phyloP scores from a whole-genome alignment of 2,888 invertebrate species.

The Parnassius mnemosyne region DNA sequence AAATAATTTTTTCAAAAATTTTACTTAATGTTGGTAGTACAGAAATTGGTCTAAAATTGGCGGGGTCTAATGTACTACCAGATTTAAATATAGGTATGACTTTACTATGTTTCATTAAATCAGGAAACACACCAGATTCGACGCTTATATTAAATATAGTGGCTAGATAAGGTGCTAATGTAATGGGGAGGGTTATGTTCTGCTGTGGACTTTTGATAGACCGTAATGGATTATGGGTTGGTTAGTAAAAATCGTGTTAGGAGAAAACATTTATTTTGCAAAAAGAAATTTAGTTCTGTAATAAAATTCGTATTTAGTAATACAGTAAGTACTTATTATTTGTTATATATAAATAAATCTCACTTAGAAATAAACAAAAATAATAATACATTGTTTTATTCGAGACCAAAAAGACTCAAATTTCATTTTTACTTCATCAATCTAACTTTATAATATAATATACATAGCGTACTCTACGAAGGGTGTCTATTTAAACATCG shows the following conservation, averaged over 20 bases:
- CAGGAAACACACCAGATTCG: too few relatives aligned
- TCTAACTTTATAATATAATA: slow-evolving; percentile 51
- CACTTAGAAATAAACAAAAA: slow-evolving; percentile 74
- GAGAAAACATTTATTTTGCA: slow-evolving; percentile 77
- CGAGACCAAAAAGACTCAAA: slow-evolving; percentile 74
- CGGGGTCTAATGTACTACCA: too few relatives aligned
- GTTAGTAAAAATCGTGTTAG: slow-evolving; percentile 37
- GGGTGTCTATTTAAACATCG: slow-evolving; percentile 34
- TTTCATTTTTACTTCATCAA: slow-evolving; percentile 48
- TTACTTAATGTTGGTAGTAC: too few relatives aligned
- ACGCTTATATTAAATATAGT: too few relatives aligned
- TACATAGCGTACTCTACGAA: slow-evolving; percentile 49
- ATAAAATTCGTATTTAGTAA: slow-evolving; percentile 78
- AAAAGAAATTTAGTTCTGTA: slow-evolving; percentile 70
- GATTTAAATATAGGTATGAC: too few relatives aligned
- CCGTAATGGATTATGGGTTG: too few relatives aligned
- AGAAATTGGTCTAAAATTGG: too few relatives aligned
- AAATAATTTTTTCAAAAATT: too few relatives aligned
- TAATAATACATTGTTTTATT: slow-evolving; percentile 74
- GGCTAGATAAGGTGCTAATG: too few relatives aligned
- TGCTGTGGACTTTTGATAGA: too few relatives aligned
- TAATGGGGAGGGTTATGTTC: too few relatives aligned
- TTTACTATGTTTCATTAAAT: too few relatives aligned
- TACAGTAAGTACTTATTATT: slow-evolving; percentile 76
- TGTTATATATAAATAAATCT: slow-evolving; percentile 76